phyloP scores from a whole-genome alignment of 2,797 vertebrate species.

The Microchirus variegatus region DNA sequence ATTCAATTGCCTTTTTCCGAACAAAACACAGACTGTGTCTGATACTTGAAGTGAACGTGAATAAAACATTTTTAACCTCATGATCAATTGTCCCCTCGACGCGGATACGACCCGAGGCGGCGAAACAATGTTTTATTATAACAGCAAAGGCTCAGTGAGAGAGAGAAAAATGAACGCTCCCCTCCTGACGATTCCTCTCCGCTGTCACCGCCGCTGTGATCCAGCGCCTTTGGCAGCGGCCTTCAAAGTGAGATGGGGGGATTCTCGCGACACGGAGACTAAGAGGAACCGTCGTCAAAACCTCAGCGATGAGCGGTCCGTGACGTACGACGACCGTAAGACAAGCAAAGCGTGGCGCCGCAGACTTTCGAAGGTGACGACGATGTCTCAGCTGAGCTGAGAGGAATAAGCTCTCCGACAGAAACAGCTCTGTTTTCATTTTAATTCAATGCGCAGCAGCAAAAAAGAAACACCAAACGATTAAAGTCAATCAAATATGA shows the following conservation, averaged over 20 bases:
- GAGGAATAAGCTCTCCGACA: too few relatives aligned
- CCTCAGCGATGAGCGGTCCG: conserved; percentile 16
- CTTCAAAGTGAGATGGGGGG: conserved; percentile 37
- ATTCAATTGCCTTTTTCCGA: too few relatives aligned
- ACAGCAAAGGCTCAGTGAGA: too few relatives aligned
- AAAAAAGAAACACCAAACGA: conserved; percentile 12
- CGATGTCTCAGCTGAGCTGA: not conserved
- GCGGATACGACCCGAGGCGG: too few relatives aligned
- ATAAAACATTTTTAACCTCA: too few relatives aligned
- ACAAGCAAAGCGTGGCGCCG: not conserved
- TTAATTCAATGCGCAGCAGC: conserved; percentile 17
- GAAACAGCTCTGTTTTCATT: too few relatives aligned
- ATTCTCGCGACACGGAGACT: conserved; percentile 43
- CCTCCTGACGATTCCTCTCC: conserved; percentile 36
- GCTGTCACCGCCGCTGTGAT: conserved; percentile 53
- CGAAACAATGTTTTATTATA: too few relatives aligned
- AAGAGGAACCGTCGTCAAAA: conserved; percentile 21
- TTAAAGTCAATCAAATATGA: not conserved
- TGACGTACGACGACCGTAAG: conserved; percentile 23
- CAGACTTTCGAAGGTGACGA: not conserved
- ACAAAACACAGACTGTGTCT: too few relatives aligned
- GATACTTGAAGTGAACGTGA: too few relatives aligned
- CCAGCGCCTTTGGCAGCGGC: not conserved
- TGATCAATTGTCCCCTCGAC: too few relatives aligned
- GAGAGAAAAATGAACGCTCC: conserved; percentile 33